Evolutionary conservation across 2,113 vertebrate genomes (phyloP), one percentile per base, ranked within the genome.

Genomic region (Balaeniceps rex): DNA sequence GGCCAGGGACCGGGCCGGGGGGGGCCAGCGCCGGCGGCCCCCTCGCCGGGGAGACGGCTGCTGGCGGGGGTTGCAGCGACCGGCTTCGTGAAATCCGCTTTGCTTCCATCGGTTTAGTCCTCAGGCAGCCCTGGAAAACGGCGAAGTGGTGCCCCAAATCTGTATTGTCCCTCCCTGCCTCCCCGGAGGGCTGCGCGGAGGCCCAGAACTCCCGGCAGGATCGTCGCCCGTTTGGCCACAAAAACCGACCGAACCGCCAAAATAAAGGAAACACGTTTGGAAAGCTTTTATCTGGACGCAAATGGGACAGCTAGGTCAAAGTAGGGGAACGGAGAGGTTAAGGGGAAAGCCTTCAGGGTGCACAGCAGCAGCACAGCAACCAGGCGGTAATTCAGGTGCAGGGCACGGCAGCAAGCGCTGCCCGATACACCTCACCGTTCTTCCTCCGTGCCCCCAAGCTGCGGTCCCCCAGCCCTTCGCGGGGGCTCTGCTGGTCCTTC

Each of bases 361-460:
- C 13, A 18, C 2, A 7, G 14, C 14, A 9, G 42, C 63, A 46
- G 68, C 10, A 10, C 3, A 4, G 29, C 1, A 4, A 81, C 22
- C 4, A 5, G 5, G 22, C 4, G 1, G 63, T 10, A 12, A 28
- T 11, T 19, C 7, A 8, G 36, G 12, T 12, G 6, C 1, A 1
- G 19, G 12, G 25, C 52, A 8, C 1, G 4, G 7, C 2, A 6
- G 23, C 11, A 1, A 19, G 38, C 22, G 6, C 38, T 46, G 42
- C 52, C 69, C 11, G 0, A 47, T 8, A 11, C 7, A 1, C 25
- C n/a, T 23, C 9, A 4, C 29, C 9, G 19, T 11, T 10, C 40
- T 19, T 14, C 33, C 51, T 57, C 44, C 8, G 3, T 2, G 4
- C 12, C 13, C 7, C 3, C 47, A 63, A 9, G 31, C 21, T 34